phyloP scores from a whole-genome alignment of 2,888 invertebrate genomes.

The Xylocampa areola region DNA sequence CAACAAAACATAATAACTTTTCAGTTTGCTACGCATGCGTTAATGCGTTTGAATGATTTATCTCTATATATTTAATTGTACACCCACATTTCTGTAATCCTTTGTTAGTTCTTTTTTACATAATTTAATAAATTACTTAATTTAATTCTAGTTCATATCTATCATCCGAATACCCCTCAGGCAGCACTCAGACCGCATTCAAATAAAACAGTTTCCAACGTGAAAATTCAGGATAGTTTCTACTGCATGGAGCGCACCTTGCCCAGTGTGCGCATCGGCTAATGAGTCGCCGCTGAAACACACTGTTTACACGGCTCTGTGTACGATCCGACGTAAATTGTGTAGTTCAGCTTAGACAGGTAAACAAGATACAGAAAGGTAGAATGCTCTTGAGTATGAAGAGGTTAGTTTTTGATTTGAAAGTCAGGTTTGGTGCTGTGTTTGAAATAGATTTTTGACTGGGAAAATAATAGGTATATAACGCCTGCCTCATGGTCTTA shows the following conservation, averaged over 20 bases:
- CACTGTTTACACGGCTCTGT: conserved; percentile 20
- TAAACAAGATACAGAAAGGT: neutral
- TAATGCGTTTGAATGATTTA: too few species aligned
- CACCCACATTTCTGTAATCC: too few species aligned
- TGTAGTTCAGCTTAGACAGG: neutral
- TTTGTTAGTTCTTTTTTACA: too few species aligned
- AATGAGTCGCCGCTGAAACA: conserved; percentile 42
- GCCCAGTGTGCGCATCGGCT: conserved; percentile 25
- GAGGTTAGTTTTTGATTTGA: neutral
- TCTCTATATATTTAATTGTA: too few species aligned
- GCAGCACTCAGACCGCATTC: conserved; percentile 63
- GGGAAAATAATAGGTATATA: too few species aligned
- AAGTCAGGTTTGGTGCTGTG: too few species aligned
- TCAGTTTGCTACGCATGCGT: too few species aligned
- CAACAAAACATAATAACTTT: too few species aligned
- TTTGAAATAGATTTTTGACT: too few species aligned
- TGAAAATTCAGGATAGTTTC: conserved; percentile 66
- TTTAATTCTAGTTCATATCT: conserved; percentile 1
- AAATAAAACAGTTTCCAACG: conserved; percentile 72
- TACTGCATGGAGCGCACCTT: conserved; percentile 28
- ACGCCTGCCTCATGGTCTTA: too few species aligned
- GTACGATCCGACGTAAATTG: neutral
- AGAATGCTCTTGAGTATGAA: neutral
- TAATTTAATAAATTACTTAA: too few species aligned
- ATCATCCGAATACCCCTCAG: conserved; percentile 47